phyloP scores from a whole-genome alignment of 2,888 invertebrate genomes.

The Caenorhabditis sp. region DNA sequence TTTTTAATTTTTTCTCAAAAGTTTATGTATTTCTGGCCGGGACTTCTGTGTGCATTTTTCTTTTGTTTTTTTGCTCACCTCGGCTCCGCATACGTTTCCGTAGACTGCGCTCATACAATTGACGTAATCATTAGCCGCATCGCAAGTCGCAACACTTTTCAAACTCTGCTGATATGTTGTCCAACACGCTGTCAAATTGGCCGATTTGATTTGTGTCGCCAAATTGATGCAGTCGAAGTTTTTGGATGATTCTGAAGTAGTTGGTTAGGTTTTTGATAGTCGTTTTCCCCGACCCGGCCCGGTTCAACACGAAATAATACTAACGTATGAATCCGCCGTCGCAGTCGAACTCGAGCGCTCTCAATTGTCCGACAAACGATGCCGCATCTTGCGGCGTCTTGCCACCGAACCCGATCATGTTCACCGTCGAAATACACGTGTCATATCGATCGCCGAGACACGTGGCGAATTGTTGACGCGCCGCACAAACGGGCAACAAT shows the following conservation, averaged over 20 bases:
- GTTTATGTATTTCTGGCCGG: too few relatives aligned
- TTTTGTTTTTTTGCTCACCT: neutral
- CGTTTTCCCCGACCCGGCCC: too few relatives aligned
- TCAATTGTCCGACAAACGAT: constrained; percentile 33
- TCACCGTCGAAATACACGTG: constrained; percentile 35
- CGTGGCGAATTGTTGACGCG: constrained; percentile 38
- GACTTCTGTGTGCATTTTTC: too few relatives aligned
- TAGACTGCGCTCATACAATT: neutral
- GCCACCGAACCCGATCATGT: constrained; percentile 34
- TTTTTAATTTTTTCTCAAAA: too few relatives aligned
- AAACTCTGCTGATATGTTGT: constrained; percentile 11
- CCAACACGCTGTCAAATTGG: constrained; percentile 10
- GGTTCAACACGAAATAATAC: too few relatives aligned
- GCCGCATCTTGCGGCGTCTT: constrained; percentile 23
- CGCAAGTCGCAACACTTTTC: neutral
- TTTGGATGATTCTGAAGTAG: constrained; percentile 5
- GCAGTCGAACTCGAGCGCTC: constrained; percentile 44
- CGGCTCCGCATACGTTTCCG: neutral
- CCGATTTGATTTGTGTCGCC: constrained; percentile 3
- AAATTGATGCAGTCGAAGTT: neutral
- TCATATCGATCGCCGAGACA: constrained; percentile 43
- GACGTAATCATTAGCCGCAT: neutral
- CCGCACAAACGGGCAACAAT: constrained; percentile 34
- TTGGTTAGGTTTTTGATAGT: too few relatives aligned
- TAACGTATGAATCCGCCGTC: constrained; percentile 48